phyloP scores from a whole-genome alignment of 37 sponge, comb jelly and placozoan species.

The Oscarella lobularis region DNA sequence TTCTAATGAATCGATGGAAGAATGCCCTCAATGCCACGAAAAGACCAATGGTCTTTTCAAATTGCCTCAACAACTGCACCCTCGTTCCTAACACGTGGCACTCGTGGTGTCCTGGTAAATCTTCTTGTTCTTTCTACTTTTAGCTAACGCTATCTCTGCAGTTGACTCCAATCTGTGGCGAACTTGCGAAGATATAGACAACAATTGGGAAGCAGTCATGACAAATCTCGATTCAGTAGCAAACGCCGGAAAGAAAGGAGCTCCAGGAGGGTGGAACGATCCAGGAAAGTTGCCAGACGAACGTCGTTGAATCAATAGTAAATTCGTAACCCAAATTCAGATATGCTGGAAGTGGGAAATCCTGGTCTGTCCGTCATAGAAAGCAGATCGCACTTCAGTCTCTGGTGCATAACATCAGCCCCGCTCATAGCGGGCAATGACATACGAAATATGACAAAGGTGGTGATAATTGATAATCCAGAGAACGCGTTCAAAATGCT shows the following conservation, averaged over 20 bases:
- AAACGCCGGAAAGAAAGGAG: not conserved
- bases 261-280: not conserved
- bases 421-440: conserved; percentile 7
- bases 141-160: too few species aligned
- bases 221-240: not conserved
- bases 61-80: not conserved
- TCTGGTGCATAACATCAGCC: conserved; percentile 4
- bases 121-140: too few species aligned
- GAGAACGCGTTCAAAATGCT: too few species aligned
- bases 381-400: not conserved
- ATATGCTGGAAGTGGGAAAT: conserved; percentile 4
- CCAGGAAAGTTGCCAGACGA: not conserved
- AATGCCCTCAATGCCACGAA: not conserved
- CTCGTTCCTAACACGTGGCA: not conserved
- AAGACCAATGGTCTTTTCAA: not conserved
- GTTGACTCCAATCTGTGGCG: not conserved
- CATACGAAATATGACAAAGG: not conserved
- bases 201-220: not conserved
- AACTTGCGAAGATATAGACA: not conserved
- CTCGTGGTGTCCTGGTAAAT: not conserved
- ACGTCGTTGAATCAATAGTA: too few species aligned
- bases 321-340: too few species aligned
- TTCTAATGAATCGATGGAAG: not conserved
- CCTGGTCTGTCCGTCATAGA: not conserved
- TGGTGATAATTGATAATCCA: too few species aligned